Percentiles rank a stretch among this genome's conserved stretches.
Evolutionary conservation across 2,888 invertebrate genomes (phyloP).

Genomic region (Pogonocherus hispidulus): DNA sequence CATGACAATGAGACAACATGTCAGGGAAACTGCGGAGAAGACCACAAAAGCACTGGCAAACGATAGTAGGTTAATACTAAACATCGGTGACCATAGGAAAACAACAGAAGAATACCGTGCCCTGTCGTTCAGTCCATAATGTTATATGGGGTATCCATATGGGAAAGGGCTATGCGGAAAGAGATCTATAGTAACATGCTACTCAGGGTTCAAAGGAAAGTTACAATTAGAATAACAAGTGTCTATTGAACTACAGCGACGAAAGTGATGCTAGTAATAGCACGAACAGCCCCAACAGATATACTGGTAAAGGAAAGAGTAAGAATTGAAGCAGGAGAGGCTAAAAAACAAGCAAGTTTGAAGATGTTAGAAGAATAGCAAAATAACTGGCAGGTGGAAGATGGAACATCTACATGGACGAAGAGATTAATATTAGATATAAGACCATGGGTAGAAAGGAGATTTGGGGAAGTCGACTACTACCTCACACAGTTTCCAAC

Average conservation of each 20-base stretch:
- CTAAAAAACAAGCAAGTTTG: neutral
- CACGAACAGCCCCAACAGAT: neutral
- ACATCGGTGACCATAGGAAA: conserved; percentile 27
- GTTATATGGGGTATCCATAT: conserved; percentile 39
- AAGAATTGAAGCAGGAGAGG: neutral
- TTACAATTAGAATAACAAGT: conserved; percentile 10
- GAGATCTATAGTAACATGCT: neutral
- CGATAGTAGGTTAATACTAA: conserved; percentile 50
- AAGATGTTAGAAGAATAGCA: conserved; percentile 20
- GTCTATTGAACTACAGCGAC: conserved; percentile 27
- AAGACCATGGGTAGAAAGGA: conserved; percentile 31
- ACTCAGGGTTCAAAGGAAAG: conserved; percentile 9
- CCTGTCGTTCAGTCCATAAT: conserved; percentile 32
- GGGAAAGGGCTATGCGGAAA: conserved; percentile 17
- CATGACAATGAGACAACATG: neutral
- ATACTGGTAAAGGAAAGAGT: conserved; percentile 2
- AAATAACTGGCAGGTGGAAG: conserved; percentile 15
- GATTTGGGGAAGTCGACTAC: conserved; percentile 29
- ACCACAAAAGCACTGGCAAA: conserved; percentile 33
- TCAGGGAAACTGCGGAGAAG: neutral
- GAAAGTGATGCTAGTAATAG: conserved; percentile 9
- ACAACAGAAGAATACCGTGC: conserved; percentile 28
- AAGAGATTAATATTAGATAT: conserved; percentile 32
- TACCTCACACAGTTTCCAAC: conserved; percentile 41
- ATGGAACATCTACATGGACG: conserved; percentile 32